Conservation (phyloP, 1,140 invertebrate genomes). For the Pachypeltis micranthus region DNA sequence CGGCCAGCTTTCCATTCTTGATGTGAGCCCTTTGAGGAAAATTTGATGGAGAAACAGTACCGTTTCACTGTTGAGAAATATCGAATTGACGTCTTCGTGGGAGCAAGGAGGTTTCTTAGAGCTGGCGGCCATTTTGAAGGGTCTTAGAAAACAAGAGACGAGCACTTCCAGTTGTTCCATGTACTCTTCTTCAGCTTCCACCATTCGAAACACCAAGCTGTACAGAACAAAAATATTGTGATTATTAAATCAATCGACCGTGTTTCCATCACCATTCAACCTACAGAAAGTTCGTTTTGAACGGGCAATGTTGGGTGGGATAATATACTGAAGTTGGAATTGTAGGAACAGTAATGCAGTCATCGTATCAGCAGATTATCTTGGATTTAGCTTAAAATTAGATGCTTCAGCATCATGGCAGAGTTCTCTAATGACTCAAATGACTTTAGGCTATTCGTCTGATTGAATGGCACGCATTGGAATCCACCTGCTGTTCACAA, state of each 20-base stretch:
- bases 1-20: constrained; percentile 86
- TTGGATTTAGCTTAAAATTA: no score
- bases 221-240: constrained; percentile 22
- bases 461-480: no score
- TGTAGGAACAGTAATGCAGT: no score
- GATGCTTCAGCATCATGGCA: no score
- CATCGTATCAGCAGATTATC: no score
- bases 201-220: constrained; percentile 84
- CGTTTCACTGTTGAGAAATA: constrained; percentile 89
- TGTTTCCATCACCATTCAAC: no score
- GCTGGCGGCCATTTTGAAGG: constrained; percentile 88
- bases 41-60: constrained; percentile 90
- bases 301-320: no score
- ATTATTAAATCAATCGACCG: neutral
- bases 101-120: constrained; percentile 86
- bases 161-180: constrained; percentile 82
- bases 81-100: constrained; percentile 90
- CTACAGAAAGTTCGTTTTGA: no score
- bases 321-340: no score
- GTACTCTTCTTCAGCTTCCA: constrained; percentile 84
- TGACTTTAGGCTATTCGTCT: no score
- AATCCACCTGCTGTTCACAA: no score
- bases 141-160: constrained; percentile 81
- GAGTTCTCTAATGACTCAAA: no score
- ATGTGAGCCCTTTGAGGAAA: constrained; percentile 85